phyloP scores from a whole-genome alignment of 2,888 invertebrate species.

The Desoria tigrina region DNA sequence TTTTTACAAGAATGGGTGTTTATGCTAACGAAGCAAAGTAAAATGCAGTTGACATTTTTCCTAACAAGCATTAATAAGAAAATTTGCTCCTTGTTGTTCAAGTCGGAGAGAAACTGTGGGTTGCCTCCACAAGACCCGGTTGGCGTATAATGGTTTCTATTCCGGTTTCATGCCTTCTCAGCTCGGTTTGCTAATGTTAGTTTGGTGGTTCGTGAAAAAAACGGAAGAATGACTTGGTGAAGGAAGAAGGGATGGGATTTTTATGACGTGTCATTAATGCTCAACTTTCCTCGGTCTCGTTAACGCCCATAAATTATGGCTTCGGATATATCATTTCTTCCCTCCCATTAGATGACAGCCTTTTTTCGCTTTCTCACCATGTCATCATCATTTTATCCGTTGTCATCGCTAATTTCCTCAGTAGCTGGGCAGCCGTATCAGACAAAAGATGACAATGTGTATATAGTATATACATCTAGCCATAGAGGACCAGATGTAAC shows the following conservation, averaged over 20 bases:
- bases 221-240: not conserved
- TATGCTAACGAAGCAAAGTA: conserved; percentile 9
- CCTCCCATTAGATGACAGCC: conserved; percentile 41
- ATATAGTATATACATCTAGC: no score
- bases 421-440: not conserved
- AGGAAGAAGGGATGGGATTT: conserved; percentile 32
- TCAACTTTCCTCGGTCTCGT: conserved; percentile 47
- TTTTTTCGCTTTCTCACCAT: conserved; percentile 37
- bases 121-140: no score
- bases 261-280: conserved; percentile 52
- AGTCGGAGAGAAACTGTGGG: no score
- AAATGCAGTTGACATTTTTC: not conserved
- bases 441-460: no score
- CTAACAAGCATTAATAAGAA: conserved; percentile 16
- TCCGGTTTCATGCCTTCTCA: no score
- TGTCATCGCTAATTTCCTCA: not conserved
- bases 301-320: conserved; percentile 50
- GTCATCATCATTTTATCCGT: conserved; percentile 33
- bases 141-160: no score
- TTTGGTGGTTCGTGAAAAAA: no score
- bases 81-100: no score
- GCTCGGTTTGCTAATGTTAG: no score
- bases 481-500: no score
- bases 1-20: no score
- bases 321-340: conserved; percentile 37